Percentiles rank a stretch among this genome's conserved stretches.
Conservation (phyloP, 2,888 invertebrate species). For the Dendrolimus pini region DNA sequence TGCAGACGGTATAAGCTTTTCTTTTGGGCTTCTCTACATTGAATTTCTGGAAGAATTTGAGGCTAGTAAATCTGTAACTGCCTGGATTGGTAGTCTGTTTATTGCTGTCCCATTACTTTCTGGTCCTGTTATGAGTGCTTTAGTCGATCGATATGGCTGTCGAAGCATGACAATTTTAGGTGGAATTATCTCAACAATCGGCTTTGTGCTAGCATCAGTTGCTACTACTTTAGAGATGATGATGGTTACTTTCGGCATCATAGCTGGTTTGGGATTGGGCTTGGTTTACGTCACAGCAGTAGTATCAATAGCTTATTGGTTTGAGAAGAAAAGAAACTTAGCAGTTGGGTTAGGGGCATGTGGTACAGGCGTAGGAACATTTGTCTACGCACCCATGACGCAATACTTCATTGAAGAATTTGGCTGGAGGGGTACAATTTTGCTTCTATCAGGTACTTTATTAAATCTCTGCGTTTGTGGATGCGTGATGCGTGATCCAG, state of each 20-base stretch:
- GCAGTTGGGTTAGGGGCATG: constrained; percentile 93
- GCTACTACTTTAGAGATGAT: constrained; percentile 85
- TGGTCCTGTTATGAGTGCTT: constrained; percentile 89
- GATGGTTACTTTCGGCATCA: constrained; percentile 90
- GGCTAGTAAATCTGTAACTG: constrained; percentile 89
- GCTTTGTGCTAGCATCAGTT: constrained; percentile 85
- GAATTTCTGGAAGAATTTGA: constrained; percentile 88
- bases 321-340: constrained; percentile 90
- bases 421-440: constrained; percentile 90
- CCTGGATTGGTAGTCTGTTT: constrained; percentile 93
- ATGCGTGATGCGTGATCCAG: constrained; percentile 90
- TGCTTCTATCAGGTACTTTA: constrained; percentile 89
- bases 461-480: constrained; percentile 92
- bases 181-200: constrained; percentile 82
- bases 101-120: constrained; percentile 91
- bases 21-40: constrained; percentile 92
- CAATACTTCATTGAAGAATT: constrained; percentile 85
- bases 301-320: constrained; percentile 94
- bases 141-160: constrained; percentile 92
- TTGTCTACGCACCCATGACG: constrained; percentile 91
- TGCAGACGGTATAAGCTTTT: constrained; percentile 95
- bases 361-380: constrained; percentile 93
- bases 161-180: constrained; percentile 85
- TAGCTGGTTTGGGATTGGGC: constrained; percentile 90
- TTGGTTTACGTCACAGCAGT: constrained; percentile 93